Percentiles rank a stretch among this genome's conserved stretches.
These are phyloP conservation scores for Drosophila rufa DNA, from an alignment of 1,140 invertebrate species.

Conservation along the genomic window DNA sequence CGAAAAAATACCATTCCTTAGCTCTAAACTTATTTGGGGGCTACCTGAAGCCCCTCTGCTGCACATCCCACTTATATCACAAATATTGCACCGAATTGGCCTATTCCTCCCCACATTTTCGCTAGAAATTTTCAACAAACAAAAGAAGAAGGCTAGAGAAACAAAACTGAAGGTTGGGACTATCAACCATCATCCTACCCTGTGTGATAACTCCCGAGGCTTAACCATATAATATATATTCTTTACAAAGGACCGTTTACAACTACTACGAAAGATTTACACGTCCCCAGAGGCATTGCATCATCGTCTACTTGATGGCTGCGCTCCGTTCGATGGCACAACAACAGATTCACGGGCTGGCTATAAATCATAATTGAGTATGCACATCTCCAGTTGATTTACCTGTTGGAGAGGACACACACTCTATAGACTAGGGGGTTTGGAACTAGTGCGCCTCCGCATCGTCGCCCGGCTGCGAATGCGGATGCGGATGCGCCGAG, in stretches of 20 bases:
- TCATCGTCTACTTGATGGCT: slow-evolving; percentile 11
- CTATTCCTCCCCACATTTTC: slow-evolving; percentile 74
- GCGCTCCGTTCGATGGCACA: slow-evolving; percentile 59
- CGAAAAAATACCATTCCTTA: slow-evolving; percentile 40
- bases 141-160: slow-evolving; percentile 19
- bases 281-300: slow-evolving; percentile 31
- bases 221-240: slow-evolving; percentile 25
- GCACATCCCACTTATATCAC: slow-evolving; percentile 72
- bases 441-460: neutral
- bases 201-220: slow-evolving; percentile 2
- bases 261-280: slow-evolving; percentile 31
- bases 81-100: slow-evolving; percentile 84
- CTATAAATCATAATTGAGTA: slow-evolving; percentile 54
- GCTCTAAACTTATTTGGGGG: slow-evolving; percentile 33
- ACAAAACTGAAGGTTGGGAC: slow-evolving; percentile 28
- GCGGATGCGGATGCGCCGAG: neutral
- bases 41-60: slow-evolving; percentile 11
- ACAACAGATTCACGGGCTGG: slow-evolving; percentile 61
- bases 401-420: slow-evolving; percentile 55
- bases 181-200: neutral
- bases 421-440: slow-evolving; percentile 39
- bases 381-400: slow-evolving; percentile 47
- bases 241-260: slow-evolving; percentile 31
- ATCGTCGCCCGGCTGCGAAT: neutral
- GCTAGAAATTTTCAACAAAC: slow-evolving; percentile 58